phyloP scores from a whole-genome alignment of 2,113 vertebrate species.

The Tragelaphus strepsiceros region DNA sequence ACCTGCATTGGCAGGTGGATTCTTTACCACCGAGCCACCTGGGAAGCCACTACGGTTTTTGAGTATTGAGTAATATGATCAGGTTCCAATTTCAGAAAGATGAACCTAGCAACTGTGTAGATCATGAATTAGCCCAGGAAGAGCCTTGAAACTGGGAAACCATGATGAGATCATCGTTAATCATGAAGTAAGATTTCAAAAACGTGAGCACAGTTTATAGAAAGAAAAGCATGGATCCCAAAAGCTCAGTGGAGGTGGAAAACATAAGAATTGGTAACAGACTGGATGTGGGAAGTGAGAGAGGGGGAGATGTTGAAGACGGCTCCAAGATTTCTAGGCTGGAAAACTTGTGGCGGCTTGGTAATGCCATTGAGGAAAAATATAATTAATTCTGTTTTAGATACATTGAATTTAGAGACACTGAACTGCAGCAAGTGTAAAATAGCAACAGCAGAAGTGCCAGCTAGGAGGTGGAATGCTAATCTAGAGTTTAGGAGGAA shows the following conservation, averaged over 20 bases:
- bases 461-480: not conserved
- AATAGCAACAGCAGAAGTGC: not conserved
- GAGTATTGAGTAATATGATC: not conserved
- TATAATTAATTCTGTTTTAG: slow-evolving; percentile 36
- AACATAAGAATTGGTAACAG: slow-evolving; percentile 35
- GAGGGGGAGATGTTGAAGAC: not conserved
- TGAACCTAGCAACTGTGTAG: not conserved
- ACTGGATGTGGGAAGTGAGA: slow-evolving; percentile 40
- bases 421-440: not conserved
- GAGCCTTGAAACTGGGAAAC: not conserved
- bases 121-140: slow-evolving; percentile 7
- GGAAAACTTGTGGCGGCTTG: slow-evolving; percentile 18
- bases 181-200: not conserved
- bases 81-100: not conserved
- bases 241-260: not conserved
- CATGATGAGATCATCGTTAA: not conserved
- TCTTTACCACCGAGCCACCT: not conserved
- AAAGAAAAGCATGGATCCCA: not conserved
- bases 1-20: not conserved
- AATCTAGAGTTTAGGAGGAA: slow-evolving; percentile 13
- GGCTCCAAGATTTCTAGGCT: slow-evolving; percentile 27
- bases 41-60: not conserved
- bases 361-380: slow-evolving; percentile 38
- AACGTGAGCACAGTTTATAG: not conserved
- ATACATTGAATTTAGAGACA: slow-evolving; percentile 11